These are phyloP conservation scores for Artibeus lituratus DNA, from an alignment of 2,797 vertebrate genomes.

Conservation along the genomic window DNA sequence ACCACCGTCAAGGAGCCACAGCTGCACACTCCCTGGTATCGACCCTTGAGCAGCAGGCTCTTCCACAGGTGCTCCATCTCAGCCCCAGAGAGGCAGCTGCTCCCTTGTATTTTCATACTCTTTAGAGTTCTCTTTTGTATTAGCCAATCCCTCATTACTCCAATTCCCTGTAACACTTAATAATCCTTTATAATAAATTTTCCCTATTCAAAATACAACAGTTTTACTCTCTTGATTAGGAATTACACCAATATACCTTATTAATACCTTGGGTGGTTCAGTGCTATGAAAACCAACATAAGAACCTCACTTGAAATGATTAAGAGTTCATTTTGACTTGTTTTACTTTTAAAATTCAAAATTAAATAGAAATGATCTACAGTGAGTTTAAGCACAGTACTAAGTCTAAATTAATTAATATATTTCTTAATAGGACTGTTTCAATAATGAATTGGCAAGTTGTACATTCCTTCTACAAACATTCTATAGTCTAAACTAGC, in stretches of 20 bases:
- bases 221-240: conserved; percentile 10
- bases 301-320: neutral
- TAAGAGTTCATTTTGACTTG: neutral
- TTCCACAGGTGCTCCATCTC: neutral
- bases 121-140: neutral
- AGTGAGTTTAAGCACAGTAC: neutral
- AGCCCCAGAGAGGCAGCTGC: neutral
- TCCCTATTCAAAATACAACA: neutral
- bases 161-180: neutral
- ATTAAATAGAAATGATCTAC: neutral
- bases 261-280: neutral
- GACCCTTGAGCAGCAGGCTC: neutral
- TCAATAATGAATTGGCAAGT: neutral
- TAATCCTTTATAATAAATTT: neutral
- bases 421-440: neutral
- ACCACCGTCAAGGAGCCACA: neutral
- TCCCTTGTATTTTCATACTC: neutral
- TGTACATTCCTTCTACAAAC: neutral
- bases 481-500: neutral
- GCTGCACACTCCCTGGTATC: neutral
- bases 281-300: neutral
- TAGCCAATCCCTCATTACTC: neutral
- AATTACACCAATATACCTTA: neutral
- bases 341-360: conserved; percentile 41
- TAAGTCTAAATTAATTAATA: neutral